Evolutionary conservation across 92 coral and sea anemone genomes (phyloP), one percentile per base, ranked within the genome.

Genomic region (Parazoanthus atlanticus): DNA sequence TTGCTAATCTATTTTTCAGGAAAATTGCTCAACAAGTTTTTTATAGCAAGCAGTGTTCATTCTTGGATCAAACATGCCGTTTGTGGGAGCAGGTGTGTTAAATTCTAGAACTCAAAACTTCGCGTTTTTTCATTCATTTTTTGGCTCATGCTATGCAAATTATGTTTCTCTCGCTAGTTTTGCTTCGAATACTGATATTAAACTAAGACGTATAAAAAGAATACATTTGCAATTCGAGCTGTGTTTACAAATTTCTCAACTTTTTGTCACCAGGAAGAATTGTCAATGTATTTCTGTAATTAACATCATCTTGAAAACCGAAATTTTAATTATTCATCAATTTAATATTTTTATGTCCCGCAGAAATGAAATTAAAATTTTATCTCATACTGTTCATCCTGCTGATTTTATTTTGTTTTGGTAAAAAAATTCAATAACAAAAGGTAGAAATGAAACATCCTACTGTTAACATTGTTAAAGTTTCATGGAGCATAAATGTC

Each of bases 331-430:
- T 61, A 61, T 61, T 19, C 69, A 61, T 61, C 15, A 61, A 61
- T 61, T 61, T 19, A 21, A 52, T 43, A 29, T 43, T 41, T 77
- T 78, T 43, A 30, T 28, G 33, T 46, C 66, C 65, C 9, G 11
- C 64, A 78, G 61, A 78, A 78, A 52, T 79, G n/a, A 79, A 15
- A 47, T 49, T 47, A 47, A 79, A 79, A 79, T 79, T 15, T 12
- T 47, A 36, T 58, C 34, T 33, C 30, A 38, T 61, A 19, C 32
- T 31, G 85, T 32, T 21, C 54, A 10, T 23, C 46, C 21, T 21
- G 19, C 46, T 65, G 70, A 25, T 34, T 30, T 32, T 58, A 34
- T 52, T 79, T 52, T 79, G 66, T 61, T 81, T 81, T 23, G 46
- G 40, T 21, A 58, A 31, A 23, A 32, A 56, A 32, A 3, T 3